Evolutionary conservation across 2,888 invertebrate genomes (phyloP).

Genomic region (Zaprionus bogoriensis): DNA sequence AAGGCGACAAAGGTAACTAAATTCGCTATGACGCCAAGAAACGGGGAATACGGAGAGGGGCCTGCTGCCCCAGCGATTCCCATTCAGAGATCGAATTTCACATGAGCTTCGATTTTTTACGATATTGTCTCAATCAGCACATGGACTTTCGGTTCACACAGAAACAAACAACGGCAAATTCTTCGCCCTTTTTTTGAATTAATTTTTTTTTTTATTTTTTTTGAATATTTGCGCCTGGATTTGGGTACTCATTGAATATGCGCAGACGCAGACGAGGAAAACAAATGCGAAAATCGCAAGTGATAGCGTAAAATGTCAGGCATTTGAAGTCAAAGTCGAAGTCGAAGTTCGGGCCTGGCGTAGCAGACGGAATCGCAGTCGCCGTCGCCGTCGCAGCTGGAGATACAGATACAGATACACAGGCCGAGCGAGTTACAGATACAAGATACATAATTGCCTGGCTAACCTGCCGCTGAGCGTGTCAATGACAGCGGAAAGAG

Average conservation of each 20-base stretch:
- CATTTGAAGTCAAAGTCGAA: slow-evolving; percentile 50
- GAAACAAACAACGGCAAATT: slow-evolving; percentile 45
- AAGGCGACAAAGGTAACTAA: slow-evolving; percentile 68
- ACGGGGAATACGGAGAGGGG: background rate
- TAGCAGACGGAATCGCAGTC: slow-evolving; percentile 10
- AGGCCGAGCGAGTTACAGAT: slow-evolving; percentile 61
- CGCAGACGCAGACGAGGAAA: slow-evolving; percentile 56
- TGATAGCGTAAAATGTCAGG: slow-evolving; percentile 75
- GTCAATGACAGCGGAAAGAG: slow-evolving; percentile 65
- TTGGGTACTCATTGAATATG: slow-evolving; percentile 45
- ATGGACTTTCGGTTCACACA: slow-evolving; percentile 30
- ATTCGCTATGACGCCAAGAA: slow-evolving; percentile 59
- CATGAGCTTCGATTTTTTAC: slow-evolving; percentile 70
- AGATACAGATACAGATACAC: slow-evolving; percentile 42
- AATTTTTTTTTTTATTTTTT: slow-evolving; percentile 11
- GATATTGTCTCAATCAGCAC: slow-evolving; percentile 79
- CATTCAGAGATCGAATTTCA: slow-evolving; percentile 69
- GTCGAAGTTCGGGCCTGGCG: background rate
- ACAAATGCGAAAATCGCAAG: slow-evolving; percentile 57
- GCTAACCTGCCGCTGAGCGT: slow-evolving; percentile 66
- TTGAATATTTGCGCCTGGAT: slow-evolving; percentile 18
- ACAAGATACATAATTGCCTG: slow-evolving; percentile 76
- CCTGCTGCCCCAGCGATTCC: slow-evolving; percentile 7
- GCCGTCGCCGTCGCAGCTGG: slow-evolving; percentile 10
- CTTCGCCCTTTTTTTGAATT: slow-evolving; percentile 5